A percentile compares a stretch with the other conserved stretches of the same genome.
phyloP scores from a whole-genome alignment of 2,113 vertebrate genomes.

The Anguilla japonica region DNA sequence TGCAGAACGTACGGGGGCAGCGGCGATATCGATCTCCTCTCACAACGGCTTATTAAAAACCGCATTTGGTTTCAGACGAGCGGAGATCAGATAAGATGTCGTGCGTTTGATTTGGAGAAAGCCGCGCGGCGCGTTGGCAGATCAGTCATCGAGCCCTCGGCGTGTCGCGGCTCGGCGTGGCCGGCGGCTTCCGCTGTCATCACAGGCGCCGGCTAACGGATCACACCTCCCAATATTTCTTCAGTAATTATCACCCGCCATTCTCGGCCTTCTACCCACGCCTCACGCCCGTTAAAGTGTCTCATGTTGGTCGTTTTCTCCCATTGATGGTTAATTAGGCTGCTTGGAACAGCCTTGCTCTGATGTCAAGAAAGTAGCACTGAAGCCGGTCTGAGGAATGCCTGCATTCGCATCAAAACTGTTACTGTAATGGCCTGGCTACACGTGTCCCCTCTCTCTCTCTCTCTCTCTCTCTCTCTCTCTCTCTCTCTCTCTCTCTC shows the following conservation, averaged over 20 bases:
- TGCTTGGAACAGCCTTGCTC: slow-evolving; percentile 30
- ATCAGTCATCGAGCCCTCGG: slow-evolving; percentile 34
- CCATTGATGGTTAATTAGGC: slow-evolving; percentile 56
- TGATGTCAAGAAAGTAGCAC: slow-evolving; percentile 36
- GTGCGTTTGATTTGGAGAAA: slow-evolving; percentile 25
- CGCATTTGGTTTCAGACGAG: slow-evolving; percentile 27
- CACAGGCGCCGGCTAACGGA: slow-evolving; percentile 6
- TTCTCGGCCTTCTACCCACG: neutral
- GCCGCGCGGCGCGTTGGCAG: slow-evolving; percentile 20
- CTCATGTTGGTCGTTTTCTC: slow-evolving; percentile 2
- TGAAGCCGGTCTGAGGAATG: slow-evolving; percentile 18
- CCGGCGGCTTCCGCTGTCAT: slow-evolving; percentile 17
- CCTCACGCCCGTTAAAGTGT: slow-evolving; percentile 12
- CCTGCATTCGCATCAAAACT: neutral
- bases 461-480: too few relatives aligned
- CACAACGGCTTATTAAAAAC: slow-evolving; percentile 34
- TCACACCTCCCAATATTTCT: slow-evolving; percentile 3
- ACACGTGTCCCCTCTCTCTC: neutral
- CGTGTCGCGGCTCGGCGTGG: neutral
- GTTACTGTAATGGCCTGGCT: neutral
- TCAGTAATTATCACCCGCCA: neutral
- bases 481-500: too few relatives aligned
- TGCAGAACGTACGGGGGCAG: neutral
- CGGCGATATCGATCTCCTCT: slow-evolving; percentile 38
- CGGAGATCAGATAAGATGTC: slow-evolving; percentile 31